Conservation (phyloP, 2,113 vertebrate species). For the Thomomys bottae region DNA sequence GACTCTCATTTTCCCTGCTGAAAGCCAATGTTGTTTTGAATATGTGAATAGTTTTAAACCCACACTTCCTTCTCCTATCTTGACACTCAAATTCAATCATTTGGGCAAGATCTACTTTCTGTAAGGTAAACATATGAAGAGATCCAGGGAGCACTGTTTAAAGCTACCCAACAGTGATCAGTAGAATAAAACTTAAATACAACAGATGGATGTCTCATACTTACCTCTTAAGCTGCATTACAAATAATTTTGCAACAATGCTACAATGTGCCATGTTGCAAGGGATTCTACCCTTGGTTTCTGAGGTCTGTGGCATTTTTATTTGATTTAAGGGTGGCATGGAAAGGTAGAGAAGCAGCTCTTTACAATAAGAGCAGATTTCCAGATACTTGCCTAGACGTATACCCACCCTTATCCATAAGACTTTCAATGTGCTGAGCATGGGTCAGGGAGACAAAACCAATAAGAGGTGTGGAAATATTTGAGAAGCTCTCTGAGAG, state of each 20-base stretch:
- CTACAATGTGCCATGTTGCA: rapidly evolving
- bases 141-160: no score
- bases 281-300: background rate
- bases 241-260: background rate
- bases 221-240: background rate
- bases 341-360: background rate
- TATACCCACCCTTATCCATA: background rate
- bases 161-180: background rate
- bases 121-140: background rate
- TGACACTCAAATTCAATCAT: background rate
- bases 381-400: background rate
- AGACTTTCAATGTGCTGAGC: background rate
- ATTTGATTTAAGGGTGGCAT: background rate
- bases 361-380: background rate
- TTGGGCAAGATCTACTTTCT: background rate
- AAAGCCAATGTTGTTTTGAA: background rate
- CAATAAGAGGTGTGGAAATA: background rate
- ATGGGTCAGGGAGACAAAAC: background rate
- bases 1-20: background rate
- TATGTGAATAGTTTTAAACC: background rate
- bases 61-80: background rate
- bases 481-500: background rate
- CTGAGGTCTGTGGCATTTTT: constrained; percentile 4
- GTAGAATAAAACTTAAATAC: background rate
- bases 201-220: background rate